Conservation (phyloP, 2,113 vertebrate species). For the Phaethornis superciliosus region DNA sequence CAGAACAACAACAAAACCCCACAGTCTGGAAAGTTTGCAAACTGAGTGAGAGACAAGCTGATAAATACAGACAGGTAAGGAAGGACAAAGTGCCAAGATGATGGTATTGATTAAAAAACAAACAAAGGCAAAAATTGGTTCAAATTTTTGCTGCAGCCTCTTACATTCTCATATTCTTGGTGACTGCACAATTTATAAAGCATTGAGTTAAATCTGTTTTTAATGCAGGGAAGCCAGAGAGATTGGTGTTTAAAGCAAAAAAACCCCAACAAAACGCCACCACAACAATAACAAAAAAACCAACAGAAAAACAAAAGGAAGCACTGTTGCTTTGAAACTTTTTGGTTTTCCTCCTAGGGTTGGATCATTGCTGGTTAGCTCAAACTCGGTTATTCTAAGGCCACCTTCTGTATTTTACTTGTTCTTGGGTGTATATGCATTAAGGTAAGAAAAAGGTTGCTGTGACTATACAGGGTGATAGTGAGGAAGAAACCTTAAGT, state of each 20-base stretch:
- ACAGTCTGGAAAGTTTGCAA: background rate
- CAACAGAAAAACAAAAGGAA: background rate
- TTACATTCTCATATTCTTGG: background rate
- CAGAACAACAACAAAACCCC: background rate
- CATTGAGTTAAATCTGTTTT: background rate
- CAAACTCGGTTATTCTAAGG: background rate
- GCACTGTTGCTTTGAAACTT: background rate
- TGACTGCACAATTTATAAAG: background rate
- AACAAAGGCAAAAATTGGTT: background rate
- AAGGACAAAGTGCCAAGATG: background rate
- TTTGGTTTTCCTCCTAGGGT: background rate
- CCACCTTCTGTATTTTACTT: background rate
- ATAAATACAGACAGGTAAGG: background rate
- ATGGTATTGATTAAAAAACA: background rate
- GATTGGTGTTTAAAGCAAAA: background rate
- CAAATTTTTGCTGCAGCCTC: background rate
- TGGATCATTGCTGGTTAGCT: background rate
- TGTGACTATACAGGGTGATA: background rate
- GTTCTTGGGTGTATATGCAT: background rate
- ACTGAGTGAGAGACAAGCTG: background rate
- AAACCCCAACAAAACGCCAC: background rate
- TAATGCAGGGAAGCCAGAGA: background rate
- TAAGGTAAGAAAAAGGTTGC: background rate
- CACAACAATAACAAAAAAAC: too few species aligned
- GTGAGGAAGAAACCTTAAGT: background rate